A percentile compares a stretch with the other conserved stretches of the same genome.
phyloP scores from a whole-genome alignment of 1,140 invertebrate genomes.

The Cydia splendana region DNA sequence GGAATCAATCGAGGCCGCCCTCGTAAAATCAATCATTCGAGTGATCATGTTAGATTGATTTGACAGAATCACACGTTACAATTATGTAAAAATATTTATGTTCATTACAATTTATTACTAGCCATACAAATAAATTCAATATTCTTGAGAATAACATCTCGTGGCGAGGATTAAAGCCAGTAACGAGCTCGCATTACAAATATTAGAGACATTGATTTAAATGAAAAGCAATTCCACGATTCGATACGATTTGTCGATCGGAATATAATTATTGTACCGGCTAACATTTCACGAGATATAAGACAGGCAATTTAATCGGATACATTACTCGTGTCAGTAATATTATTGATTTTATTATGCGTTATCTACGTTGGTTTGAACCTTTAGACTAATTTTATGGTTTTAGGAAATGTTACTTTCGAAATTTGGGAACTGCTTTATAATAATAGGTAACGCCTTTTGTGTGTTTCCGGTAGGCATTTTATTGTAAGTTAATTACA shows the following conservation, averaged over 20 bases:
- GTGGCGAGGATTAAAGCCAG: slow-evolving; percentile 24
- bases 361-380: slow-evolving; percentile 18
- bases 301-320: slow-evolving; percentile 30
- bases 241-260: slow-evolving; percentile 33
- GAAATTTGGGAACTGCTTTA: not conserved
- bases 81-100: slow-evolving; percentile 27
- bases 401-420: slow-evolving; percentile 26
- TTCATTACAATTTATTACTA: slow-evolving; percentile 21
- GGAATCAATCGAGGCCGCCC: not conserved
- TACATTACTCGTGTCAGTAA: slow-evolving; percentile 28
- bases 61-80: slow-evolving; percentile 30
- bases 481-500: not conserved
- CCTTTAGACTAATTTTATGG: slow-evolving; percentile 2
- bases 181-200: slow-evolving; percentile 33
- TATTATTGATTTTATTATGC: slow-evolving; percentile 25
- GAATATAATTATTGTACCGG: slow-evolving; percentile 31
- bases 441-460: slow-evolving; percentile 2
- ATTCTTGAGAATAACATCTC: slow-evolving; percentile 13
- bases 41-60: slow-evolving; percentile 15
- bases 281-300: slow-evolving; percentile 32
- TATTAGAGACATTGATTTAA: slow-evolving; percentile 33
- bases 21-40: slow-evolving; percentile 15
- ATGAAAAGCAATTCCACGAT: slow-evolving; percentile 32
- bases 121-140: slow-evolving; percentile 27
- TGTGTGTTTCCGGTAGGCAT: slow-evolving; percentile 7